Base-by-base conservation (phyloP, 1,140 invertebrate species). In the Lutraria rhynchaena region DNA sequence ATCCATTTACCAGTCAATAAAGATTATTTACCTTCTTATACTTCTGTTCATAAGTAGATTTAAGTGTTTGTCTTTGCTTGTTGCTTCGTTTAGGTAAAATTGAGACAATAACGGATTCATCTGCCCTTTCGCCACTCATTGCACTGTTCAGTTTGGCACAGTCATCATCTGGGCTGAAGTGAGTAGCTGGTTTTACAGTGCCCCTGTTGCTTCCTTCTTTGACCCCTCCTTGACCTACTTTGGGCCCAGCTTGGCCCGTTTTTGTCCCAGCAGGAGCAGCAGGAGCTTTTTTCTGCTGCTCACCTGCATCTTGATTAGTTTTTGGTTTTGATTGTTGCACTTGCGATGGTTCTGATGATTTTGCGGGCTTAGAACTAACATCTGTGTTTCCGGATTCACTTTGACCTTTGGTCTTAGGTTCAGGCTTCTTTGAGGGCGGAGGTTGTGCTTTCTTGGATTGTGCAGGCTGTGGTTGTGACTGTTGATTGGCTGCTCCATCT, bases 121-220 rank as follows among this genome's bases (percentile, higher is more conserved):
- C 80, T 31, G 82, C 83, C 13, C 87, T 84, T 13, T 78, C 60
- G 22, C 88, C 89, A 81, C 87, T 84, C 89, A 91, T 90, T 19
- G 90, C 90, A 73, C 86, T 87, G 24, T 87, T 83, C 24, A 91
- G 67, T 61, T 81, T 85, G 33, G 86, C 83, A 35, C 70, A 85
- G 82, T 91, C 91, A 57, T 85, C 84, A 29, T 92, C 88, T 27
- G 85, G 69, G 82, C 89, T 87, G 51, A 90, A 90, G 77, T 87
- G 86, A 41, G 82, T 61, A 49, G 65, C 80, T 15, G 90, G 83
- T 22, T 67, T 74, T n/a, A 85, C 82, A 13, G 82, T 82, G 37
- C 78, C 82, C 24, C 58, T 69, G 35, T 71, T 27, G 29, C 65
- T 49, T 3, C 35, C 57, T 37, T 46, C 51, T 35, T 35, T 55